Conservation (phyloP, 2,797 vertebrate genomes). For the Enteromius trimaculatus region DNA sequence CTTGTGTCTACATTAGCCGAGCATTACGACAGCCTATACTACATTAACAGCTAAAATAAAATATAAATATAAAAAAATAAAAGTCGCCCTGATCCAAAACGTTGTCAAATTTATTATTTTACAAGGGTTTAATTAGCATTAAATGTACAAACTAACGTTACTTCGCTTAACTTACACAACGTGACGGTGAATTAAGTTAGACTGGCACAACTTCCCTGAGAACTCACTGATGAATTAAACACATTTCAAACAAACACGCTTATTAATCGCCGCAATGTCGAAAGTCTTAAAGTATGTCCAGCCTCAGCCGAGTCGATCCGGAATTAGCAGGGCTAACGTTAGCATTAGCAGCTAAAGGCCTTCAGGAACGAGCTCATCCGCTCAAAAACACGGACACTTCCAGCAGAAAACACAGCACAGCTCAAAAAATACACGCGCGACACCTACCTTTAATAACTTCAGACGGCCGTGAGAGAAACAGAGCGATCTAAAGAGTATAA, state of each 20-base stretch:
- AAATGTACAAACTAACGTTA: background rate
- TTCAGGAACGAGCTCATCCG: background rate
- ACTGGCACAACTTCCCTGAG: background rate
- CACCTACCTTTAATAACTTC: slow-evolving; percentile 15
- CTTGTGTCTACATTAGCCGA: background rate
- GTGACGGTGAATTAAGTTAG: background rate
- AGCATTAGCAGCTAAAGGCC: slow-evolving; percentile 44
- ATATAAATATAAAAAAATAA: background rate
- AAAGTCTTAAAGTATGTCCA: background rate
- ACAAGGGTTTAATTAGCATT: background rate
- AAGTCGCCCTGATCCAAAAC: background rate
- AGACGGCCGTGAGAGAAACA: background rate
- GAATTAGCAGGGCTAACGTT: slow-evolving; percentile 28
- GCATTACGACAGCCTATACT: background rate
- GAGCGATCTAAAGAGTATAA: background rate
- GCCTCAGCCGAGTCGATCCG: slow-evolving; percentile 1
- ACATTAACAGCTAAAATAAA: background rate
- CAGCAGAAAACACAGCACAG: background rate
- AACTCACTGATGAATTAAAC: background rate
- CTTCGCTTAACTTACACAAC: background rate
- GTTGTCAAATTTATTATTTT: background rate
- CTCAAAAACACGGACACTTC: background rate
- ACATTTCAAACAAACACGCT: background rate
- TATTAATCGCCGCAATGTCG: background rate
- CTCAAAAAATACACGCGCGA: background rate